Percentiles rank a stretch among this genome's conserved stretches.
phyloP scores from a whole-genome alignment of 2,797 vertebrate genomes.

The Acanthopagrus latus region DNA sequence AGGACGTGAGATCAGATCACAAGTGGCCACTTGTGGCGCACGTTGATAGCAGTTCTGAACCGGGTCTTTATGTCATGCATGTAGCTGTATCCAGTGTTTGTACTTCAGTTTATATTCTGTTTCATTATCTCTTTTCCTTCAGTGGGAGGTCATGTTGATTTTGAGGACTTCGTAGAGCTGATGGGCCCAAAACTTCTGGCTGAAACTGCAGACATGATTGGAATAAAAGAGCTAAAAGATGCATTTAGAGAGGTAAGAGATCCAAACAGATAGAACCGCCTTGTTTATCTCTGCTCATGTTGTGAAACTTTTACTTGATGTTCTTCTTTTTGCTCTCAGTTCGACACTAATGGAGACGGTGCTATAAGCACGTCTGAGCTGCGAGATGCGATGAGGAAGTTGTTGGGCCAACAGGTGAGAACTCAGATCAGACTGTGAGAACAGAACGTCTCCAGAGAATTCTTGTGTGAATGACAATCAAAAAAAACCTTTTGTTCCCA shows the following conservation, averaged over 20 bases:
- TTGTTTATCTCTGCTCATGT: background rate
- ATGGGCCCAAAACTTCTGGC: slow-evolving; percentile 98
- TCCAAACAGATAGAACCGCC: background rate
- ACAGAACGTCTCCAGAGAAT: background rate
- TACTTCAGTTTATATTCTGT: slow-evolving; percentile 24
- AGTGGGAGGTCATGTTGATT: slow-evolving; percentile 98
- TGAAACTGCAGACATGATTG: slow-evolving; percentile 98
- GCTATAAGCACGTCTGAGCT: slow-evolving; percentile 97
- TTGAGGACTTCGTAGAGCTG: slow-evolving; percentile 97
- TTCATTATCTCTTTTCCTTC: slow-evolving; percentile 45
- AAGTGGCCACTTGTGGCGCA: no score
- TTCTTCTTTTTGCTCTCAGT: slow-evolving; percentile 80
- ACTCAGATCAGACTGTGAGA: background rate
- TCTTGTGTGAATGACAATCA: background rate
- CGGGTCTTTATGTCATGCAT: background rate
- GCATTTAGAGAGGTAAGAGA: slow-evolving; percentile 95
- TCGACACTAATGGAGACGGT: slow-evolving; percentile 98
- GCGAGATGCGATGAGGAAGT: slow-evolving; percentile 96
- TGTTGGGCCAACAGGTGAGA: slow-evolving; percentile 94
- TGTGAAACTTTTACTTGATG: background rate
- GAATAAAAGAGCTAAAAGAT: slow-evolving; percentile 95
- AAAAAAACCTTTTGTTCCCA: slow-evolving; percentile 48
- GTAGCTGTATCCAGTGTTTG: background rate
- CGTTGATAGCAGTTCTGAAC: no score
- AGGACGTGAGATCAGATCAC: no score